Evolutionary conservation across 2,113 vertebrate species (phyloP).

Genomic region (Sprattus sprattus): DNA sequence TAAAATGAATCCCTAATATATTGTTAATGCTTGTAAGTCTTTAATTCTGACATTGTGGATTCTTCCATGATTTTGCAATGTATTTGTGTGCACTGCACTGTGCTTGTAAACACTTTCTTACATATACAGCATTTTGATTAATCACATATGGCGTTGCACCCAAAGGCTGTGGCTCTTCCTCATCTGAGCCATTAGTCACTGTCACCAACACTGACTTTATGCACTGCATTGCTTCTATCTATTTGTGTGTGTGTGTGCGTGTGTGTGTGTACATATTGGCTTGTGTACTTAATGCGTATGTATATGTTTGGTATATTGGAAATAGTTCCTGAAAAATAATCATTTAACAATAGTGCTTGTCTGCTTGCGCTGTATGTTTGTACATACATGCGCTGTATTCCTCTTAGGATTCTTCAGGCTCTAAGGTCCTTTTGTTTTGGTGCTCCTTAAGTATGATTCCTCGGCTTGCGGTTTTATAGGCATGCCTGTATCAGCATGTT

Average conservation of each 20-base stretch:
- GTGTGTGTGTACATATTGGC: conserved; percentile 14
- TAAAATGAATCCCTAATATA: neutral
- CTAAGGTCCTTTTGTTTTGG: conserved; percentile 5
- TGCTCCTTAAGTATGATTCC: neutral
- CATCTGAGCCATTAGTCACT: conserved; percentile 51
- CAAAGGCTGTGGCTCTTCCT: conserved; percentile 49
- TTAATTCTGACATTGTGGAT: neutral
- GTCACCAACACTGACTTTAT: conserved; percentile 48
- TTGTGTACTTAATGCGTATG: neutral
- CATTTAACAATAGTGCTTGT: neutral
- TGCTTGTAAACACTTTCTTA: conserved; percentile 44
- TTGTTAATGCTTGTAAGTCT: neutral
- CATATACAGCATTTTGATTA: conserved; percentile 56
- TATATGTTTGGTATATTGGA: conserved; percentile 7
- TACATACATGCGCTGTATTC: neutral
- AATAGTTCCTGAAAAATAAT: neutral
- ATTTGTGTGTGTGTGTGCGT: conserved; percentile 10
- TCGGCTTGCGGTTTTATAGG: neutral
- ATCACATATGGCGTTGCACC: conserved; percentile 49
- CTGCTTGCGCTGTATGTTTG: neutral
- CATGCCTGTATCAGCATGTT: conserved; percentile 45
- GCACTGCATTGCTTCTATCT: conserved; percentile 38
- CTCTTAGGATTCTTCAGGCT: conserved; percentile 16
- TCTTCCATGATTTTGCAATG: neutral
- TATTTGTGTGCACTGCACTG: neutral